phyloP scores from a whole-genome alignment of 2,888 invertebrate genomes.

The Archips xylosteana region DNA sequence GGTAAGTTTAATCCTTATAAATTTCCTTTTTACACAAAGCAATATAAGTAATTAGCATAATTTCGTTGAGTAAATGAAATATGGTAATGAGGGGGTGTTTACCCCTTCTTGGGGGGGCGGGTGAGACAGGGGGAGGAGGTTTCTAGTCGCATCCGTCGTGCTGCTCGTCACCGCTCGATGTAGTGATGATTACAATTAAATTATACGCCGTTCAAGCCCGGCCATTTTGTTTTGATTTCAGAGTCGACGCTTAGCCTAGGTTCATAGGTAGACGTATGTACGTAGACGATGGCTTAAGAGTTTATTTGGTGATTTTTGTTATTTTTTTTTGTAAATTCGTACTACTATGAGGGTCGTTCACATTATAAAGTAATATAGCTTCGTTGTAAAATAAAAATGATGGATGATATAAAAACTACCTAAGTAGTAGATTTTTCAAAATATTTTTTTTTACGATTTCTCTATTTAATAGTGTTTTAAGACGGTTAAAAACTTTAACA shows the following conservation, averaged over 20 bases:
- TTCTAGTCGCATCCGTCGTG: conserved; percentile 82
- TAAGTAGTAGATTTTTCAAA: too few relatives aligned
- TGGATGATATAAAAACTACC: too few relatives aligned
- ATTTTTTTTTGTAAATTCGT: neutral
- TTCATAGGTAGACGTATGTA: neutral
- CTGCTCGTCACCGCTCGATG: conserved; percentile 81
- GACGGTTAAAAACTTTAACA: neutral
- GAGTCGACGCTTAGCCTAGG: conserved; percentile 1
- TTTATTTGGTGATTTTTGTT: neutral
- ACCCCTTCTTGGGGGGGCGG: conserved; percentile 74
- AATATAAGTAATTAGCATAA: conserved; percentile 86
- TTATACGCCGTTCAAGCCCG: conserved; percentile 74
- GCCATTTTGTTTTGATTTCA: conserved; percentile 81
- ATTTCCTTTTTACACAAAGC: conserved; percentile 86
- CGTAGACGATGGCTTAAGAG: neutral
- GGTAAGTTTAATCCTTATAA: conserved; percentile 85
- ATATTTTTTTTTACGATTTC: too few relatives aligned
- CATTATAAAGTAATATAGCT: too few relatives aligned
- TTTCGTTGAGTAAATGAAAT: conserved; percentile 86
- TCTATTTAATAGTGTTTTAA: too few relatives aligned
- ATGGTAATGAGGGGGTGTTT: conserved; percentile 83
- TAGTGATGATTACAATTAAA: conserved; percentile 84
- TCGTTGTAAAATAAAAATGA: too few relatives aligned
- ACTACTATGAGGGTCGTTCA: too few relatives aligned
- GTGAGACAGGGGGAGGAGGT: conserved; percentile 65